Conservation (phyloP, 1,140 invertebrate genomes). For the Hylyphantes graminicola region DNA sequence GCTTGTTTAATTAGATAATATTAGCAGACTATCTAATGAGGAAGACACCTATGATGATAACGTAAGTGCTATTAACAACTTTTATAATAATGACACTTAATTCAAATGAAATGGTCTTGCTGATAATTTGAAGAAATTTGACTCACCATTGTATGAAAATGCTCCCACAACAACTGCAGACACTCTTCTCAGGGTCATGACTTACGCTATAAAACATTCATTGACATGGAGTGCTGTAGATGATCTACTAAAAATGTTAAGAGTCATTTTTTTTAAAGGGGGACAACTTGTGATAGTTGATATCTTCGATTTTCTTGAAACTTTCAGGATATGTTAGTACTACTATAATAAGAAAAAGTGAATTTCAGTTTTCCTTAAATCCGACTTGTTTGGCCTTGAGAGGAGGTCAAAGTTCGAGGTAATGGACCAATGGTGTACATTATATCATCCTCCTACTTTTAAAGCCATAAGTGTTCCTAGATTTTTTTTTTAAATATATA, state of each 20-base stretch:
- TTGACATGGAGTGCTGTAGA: slow-evolving; percentile 13
- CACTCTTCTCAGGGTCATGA: slow-evolving; percentile 16
- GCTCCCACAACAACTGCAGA: slow-evolving; percentile 8
- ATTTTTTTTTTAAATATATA: too few relatives aligned
- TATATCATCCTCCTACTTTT: too few relatives aligned
- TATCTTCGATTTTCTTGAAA: too few relatives aligned
- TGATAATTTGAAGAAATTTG: slow-evolving; percentile 17
- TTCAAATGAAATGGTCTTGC: background rate
- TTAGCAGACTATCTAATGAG: background rate
- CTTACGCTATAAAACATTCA: slow-evolving; percentile 19
- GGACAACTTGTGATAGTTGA: too few relatives aligned
- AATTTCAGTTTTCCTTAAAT: too few relatives aligned
- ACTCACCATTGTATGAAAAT: background rate
- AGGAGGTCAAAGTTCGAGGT: too few relatives aligned
- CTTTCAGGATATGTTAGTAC: too few relatives aligned
- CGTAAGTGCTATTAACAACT: background rate
- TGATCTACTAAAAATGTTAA: slow-evolving; percentile 7
- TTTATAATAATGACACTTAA: background rate
- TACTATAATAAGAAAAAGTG: too few relatives aligned
- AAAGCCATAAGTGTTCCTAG: too few relatives aligned
- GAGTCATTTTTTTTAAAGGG: too few relatives aligned
- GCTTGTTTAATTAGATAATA: background rate
- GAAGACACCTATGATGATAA: background rate
- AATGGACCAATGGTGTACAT: too few relatives aligned
- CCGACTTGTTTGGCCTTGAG: too few relatives aligned